Percentiles rank a stretch among this genome's conserved stretches.
Evolutionary conservation across 2,797 vertebrate genomes (phyloP).

Genomic region (Phrynocephalus forsythii): DNA sequence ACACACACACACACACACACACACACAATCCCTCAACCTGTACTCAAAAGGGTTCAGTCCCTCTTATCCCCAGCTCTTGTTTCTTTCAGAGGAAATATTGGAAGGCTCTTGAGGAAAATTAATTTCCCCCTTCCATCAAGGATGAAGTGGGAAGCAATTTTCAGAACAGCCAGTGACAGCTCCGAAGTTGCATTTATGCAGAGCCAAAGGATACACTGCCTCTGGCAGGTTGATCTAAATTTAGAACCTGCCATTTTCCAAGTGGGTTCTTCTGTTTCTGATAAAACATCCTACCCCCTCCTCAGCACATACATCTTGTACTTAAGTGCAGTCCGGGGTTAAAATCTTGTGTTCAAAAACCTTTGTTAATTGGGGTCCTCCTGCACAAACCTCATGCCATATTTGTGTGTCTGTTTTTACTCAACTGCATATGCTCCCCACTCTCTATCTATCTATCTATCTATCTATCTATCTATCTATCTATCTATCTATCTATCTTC

Average conservation of each 20-base stretch:
- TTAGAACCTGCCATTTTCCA: conserved; percentile 23
- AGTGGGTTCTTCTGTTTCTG: conserved; percentile 14
- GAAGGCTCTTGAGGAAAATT: not conserved
- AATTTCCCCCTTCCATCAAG: not conserved
- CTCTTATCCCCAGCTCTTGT: no score
- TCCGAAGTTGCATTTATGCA: not conserved
- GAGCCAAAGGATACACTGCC: not conserved
- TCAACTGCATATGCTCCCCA: not conserved
- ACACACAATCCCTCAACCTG: no score
- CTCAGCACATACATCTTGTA: not conserved
- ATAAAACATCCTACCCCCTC: conserved; percentile 5
- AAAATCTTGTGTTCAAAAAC: not conserved
- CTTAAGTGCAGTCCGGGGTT: not conserved
- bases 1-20: no score
- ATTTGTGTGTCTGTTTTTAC: not conserved
- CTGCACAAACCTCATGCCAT: not conserved
- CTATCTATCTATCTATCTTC: no score
- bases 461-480: no score
- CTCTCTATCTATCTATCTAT: not conserved
- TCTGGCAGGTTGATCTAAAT: not conserved
- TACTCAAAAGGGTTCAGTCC: no score
- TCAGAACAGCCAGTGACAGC: not conserved
- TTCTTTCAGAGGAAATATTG: not conserved
- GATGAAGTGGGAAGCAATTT: conserved; percentile 1
- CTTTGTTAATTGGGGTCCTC: conserved; percentile 31